Base-by-base conservation (phyloP, 1,140 invertebrate species). In the Leptinotarsa lineolata region DNA sequence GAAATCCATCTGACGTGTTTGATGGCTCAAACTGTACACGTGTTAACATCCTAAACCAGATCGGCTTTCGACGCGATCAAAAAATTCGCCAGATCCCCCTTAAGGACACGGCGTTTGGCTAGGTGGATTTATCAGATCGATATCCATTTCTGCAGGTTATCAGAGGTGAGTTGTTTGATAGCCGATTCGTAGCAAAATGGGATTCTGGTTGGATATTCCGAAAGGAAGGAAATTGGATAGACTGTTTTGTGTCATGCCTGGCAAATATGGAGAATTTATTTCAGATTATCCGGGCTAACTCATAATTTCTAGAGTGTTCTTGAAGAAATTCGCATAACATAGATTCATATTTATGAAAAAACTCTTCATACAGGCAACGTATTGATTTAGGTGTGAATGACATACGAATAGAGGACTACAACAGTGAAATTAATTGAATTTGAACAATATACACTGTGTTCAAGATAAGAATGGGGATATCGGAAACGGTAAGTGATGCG, bases 151-250 rank as follows among this genome's bases (percentile, higher is more conserved):
- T 61, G 24, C 74, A 75, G 66, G 54, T 77, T 77, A 75, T 48
- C 68, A 39, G 67, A 73, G 74, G 74, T 77, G 66, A 78, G 70
- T 69, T 74, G 72, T 70, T 78, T 74, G 77, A 76, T 74, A 67
- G 75, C 66, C 65, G 48, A 68, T 65, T 70, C 68, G 74, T 58
- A 67, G 70, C 66, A 68, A 71, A 73, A 77, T 67, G 68, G 72
- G 72, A 61, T 74, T 70, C 67, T 69, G 63, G 61, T 48, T 65
- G 54, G 68, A 72, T 65, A 74, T 74, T 68, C 71, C 71, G 76
- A 77, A 75, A 72, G 72, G 71, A 76, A 70, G 70, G 59, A 77
- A 77, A 76, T 71, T 77, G 70, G 76, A 76, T 54, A 18, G 48
- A 39, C 8, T 39, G 48, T 54, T 54, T 18, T 16, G 48, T 54